These are phyloP conservation scores for Corydoras maculifer DNA, from an alignment of 2,113 vertebrate genomes.

Conservation along the genomic window DNA sequence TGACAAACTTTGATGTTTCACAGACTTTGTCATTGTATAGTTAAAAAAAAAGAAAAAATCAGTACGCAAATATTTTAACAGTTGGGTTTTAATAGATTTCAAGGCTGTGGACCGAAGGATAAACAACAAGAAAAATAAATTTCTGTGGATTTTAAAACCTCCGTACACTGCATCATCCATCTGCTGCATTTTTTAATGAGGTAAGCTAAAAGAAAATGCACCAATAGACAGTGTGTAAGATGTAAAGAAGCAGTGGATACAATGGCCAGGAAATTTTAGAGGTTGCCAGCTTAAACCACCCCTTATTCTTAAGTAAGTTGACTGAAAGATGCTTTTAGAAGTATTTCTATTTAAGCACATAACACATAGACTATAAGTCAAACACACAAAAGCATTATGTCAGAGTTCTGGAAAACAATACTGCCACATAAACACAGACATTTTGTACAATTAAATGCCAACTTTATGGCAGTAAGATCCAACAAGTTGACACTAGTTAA, in stretches of 20 bases:
- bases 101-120: not conserved
- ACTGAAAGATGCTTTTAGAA: too few relatives aligned
- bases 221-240: constrained; percentile 5
- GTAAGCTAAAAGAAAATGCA: not conserved
- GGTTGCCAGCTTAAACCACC: constrained; percentile 30
- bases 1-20: constrained; percentile 15
- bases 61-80: not conserved
- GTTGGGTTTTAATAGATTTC: not conserved
- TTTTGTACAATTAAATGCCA: too few relatives aligned
- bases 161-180: not conserved
- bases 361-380: too few relatives aligned
- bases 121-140: not conserved
- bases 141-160: not conserved
- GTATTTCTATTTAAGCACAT: too few relatives aligned
- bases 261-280: constrained; percentile 28
- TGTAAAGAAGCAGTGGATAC: constrained; percentile 1
- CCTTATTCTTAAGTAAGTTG: constrained; percentile 2
- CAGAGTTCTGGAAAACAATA: too few relatives aligned
- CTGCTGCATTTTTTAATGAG: constrained; percentile 20
- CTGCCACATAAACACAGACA: too few relatives aligned
- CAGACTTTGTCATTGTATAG: constrained; percentile 2
- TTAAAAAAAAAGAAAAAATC: constrained; percentile 1
- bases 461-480: too few relatives aligned
- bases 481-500: too few relatives aligned
- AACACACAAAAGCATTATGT: too few relatives aligned